Evolutionary conservation across 2,113 vertebrate species (phyloP).

Genomic region (Vireo altiloquus): DNA sequence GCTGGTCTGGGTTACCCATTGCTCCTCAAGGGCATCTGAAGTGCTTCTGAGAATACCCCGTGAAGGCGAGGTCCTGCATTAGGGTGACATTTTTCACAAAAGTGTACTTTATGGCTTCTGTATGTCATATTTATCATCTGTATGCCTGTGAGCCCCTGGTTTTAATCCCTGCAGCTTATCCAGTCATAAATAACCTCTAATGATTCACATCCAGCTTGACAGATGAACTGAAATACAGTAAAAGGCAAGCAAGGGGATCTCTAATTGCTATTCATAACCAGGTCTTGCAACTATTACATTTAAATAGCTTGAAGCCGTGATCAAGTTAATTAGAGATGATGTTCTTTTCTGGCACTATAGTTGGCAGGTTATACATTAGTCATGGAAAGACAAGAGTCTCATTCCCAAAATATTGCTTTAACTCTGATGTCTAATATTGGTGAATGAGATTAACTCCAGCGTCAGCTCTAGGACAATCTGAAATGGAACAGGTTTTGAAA

Average conservation of each 20-base stretch:
- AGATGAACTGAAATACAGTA: background rate
- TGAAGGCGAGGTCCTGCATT: background rate
- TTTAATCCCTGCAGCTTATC: background rate
- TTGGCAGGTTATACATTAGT: background rate
- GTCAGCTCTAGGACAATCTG: accelerated
- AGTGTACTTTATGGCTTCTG: background rate
- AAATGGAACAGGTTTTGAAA: background rate
- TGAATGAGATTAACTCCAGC: background rate
- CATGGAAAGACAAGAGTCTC: background rate
- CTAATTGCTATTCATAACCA: slow-evolving; percentile 3
- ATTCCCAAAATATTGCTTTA: background rate
- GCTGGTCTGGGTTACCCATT: background rate
- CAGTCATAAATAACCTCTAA: background rate
- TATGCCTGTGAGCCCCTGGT: background rate
- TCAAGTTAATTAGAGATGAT: background rate
- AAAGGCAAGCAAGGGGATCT: background rate
- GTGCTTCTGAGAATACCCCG: background rate
- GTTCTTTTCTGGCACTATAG: background rate
- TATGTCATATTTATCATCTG: background rate
- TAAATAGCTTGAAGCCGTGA: background rate
- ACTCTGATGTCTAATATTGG: background rate
- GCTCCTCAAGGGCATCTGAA: background rate
- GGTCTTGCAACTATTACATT: background rate
- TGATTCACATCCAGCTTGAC: background rate
- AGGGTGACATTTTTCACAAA: background rate